Conservation (phyloP, 2,113 vertebrate species). For the zebrafish (Danio rerio) region DNA sequence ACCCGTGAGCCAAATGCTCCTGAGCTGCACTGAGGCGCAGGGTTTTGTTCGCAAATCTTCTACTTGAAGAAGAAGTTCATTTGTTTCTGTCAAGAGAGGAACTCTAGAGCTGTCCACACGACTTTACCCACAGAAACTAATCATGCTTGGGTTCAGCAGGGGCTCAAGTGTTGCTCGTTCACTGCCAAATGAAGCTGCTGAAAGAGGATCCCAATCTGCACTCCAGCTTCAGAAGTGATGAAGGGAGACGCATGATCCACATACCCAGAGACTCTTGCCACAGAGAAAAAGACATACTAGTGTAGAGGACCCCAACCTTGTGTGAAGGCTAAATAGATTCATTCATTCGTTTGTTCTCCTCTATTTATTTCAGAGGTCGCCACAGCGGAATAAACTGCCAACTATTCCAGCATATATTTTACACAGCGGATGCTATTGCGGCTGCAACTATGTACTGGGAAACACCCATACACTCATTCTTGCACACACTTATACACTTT, state of each 20-base stretch:
- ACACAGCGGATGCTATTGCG: too few species aligned
- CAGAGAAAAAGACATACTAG: background rate
- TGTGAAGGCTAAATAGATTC: background rate
- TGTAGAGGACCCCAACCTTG: background rate
- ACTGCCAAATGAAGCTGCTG: background rate
- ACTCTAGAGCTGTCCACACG: background rate
- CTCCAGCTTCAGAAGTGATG: background rate
- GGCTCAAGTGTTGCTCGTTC: slow-evolving; percentile 13
- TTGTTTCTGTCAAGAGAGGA: slow-evolving; percentile 11
- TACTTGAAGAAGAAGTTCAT: background rate
- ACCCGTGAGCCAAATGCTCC: too few species aligned
- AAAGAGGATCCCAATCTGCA: slow-evolving; percentile 20
- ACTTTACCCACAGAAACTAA: slow-evolving; percentile 12
- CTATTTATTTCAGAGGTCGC: too few species aligned
- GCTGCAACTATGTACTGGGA: too few species aligned
- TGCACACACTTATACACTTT: too few species aligned
- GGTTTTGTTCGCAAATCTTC: background rate
- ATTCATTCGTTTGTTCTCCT: too few species aligned
- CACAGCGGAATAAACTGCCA: too few species aligned
- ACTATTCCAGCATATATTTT: too few species aligned
- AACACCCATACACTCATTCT: too few species aligned
- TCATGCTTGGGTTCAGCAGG: background rate
- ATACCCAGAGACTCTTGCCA: background rate
- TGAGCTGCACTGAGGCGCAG: too few species aligned
- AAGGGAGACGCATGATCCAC: background rate